Base-by-base conservation (phyloP, 1,140 invertebrate species). In the Aphaenogaster ashmeadi region DNA sequence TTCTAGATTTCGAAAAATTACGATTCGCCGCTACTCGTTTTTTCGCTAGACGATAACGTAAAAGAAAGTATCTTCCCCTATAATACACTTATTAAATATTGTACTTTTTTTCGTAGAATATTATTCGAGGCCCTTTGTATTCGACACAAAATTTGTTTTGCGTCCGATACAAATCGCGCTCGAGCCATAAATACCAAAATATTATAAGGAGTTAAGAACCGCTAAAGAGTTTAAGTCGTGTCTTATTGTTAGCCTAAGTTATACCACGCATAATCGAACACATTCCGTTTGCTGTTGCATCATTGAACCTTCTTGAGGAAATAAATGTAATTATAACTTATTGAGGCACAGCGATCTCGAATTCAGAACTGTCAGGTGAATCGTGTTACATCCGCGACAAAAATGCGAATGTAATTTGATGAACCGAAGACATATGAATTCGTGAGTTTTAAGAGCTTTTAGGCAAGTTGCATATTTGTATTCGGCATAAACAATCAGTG, bases 221-320 rank as follows among this genome's bases (percentile, higher is more conserved):
- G 21, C 58, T 75, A 62, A 64, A 85, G 58, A 85, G 47, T 89
- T 90, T 90, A 90, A 81, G 74, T 47, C 79, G 78, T 86, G 74
- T 89, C 87, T 90, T 27, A 27, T 27, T 27, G 27, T 27, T 88
- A 90, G 75, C 69, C 38, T 81, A 89, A 67, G 60, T 88, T 89
- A 11, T 58, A 71, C 2, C 21, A 41, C 77, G 11, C 33, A 9
- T 41, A 69, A 69, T 21, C 36, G 38, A 71, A n/a, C 38, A 81
- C 38, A 71, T 58, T 56, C 52, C 64, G 50, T 52, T 69, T 15
- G 60, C 33, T 81, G 47, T 71, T 71, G 50, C 38, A 81, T 81
- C 64, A 71, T 58, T 13, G 44, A 69, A 69, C 18, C 41, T 69
- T 27, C 9, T 36, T 38, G 52, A n/a, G 38, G 7, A 71, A 38